A percentile compares a stretch with the other conserved stretches of the same genome.
Evolutionary conservation across 2,113 vertebrate species (phyloP).

Genomic region (Osmerus eperlanus): DNA sequence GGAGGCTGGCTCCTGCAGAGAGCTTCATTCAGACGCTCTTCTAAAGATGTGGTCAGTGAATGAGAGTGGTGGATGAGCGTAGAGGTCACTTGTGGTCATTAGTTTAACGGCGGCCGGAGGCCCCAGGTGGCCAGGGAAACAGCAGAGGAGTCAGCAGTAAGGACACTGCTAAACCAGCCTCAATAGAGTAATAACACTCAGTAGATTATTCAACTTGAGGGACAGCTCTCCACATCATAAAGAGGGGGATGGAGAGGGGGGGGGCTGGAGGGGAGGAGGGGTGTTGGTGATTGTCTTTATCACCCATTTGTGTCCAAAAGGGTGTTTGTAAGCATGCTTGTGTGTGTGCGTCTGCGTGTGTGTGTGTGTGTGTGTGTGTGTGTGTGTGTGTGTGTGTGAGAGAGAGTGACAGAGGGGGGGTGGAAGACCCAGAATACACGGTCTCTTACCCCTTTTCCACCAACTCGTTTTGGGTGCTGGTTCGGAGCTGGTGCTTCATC

Average conservation of each 20-base stretch:
- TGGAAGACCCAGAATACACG: too few species aligned
- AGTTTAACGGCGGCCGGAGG: slow-evolving; percentile 70
- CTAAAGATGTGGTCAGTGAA: slow-evolving; percentile 57
- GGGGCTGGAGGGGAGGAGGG: slow-evolving; percentile 2
- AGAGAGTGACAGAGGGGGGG: too few species aligned
- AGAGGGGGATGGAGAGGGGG: too few species aligned
- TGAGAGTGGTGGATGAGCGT: slow-evolving; percentile 19
- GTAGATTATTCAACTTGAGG: slow-evolving; percentile 57
- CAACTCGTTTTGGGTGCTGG: too few species aligned
- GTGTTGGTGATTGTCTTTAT: slow-evolving; percentile 29
- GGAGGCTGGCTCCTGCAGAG: too few species aligned
- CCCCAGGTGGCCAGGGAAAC: slow-evolving; percentile 71
- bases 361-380: too few species aligned
- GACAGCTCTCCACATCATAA: slow-evolving; percentile 62
- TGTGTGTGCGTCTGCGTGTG: too few species aligned
- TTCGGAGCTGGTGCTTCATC: too few species aligned
- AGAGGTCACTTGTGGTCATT: slow-evolving; percentile 55
- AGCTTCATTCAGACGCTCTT: slow-evolving; percentile 37
- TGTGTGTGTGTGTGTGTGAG: too few species aligned
- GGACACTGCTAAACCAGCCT: slow-evolving; percentile 56
- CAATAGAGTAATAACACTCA: slow-evolving; percentile 65
- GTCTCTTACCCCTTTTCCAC: too few species aligned
- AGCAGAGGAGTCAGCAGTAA: slow-evolving; percentile 64
- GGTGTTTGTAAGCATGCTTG: too few species aligned
- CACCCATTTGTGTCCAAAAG: too few species aligned